Base-by-base conservation (phyloP, 2,888 invertebrate genomes). In the Cataglyphis altisquamis region DNA sequence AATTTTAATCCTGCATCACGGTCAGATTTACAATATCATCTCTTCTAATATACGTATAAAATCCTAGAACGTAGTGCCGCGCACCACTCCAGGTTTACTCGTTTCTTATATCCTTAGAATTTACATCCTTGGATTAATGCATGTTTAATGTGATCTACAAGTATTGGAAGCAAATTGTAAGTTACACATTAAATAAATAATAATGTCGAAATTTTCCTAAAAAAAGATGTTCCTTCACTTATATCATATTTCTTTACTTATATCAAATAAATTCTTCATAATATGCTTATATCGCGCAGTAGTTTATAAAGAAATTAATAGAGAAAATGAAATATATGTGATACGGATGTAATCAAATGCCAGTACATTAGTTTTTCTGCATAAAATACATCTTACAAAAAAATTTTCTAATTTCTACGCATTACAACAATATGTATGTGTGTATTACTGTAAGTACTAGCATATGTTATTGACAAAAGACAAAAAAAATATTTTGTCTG, bases 1-100 rank as follows among this genome's bases (percentile, higher is more conserved):
- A n/a, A 57, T 41, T 41, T 41, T 41, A 41, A 41, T 41, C 41
- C 6, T 4, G 41, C 10, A 36, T 52, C 18, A 52, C 6, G 10
- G 1, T 63, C 21, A 25, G 3, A 57, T 78, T 60, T 32, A 57
- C 29, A 70, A 57, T 78, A 8, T 15, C 48, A 55, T 55, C 15
- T 5, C 1, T 63, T 52, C 15, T 73, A 66, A 83, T 81, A 85
- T 77, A 77, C 29, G 72, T 80, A 80, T 77, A 57, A 82, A 55
- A 70, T 72, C 75, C 77, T 72, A 66, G 75, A 85, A 85, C 62
- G 48, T 63, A 84, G 57, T 86, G 73, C 77, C 86, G 67, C 77
- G 82, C 86, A 85, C 85, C 86, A 86, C 86, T 86, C 86, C 86
- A 68, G 70, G 45, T 74, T 85, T 57, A 25, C 18, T 82, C 39